phyloP scores from a whole-genome alignment of 2,113 vertebrate genomes.

The Callocephalon fimbriatum region DNA sequence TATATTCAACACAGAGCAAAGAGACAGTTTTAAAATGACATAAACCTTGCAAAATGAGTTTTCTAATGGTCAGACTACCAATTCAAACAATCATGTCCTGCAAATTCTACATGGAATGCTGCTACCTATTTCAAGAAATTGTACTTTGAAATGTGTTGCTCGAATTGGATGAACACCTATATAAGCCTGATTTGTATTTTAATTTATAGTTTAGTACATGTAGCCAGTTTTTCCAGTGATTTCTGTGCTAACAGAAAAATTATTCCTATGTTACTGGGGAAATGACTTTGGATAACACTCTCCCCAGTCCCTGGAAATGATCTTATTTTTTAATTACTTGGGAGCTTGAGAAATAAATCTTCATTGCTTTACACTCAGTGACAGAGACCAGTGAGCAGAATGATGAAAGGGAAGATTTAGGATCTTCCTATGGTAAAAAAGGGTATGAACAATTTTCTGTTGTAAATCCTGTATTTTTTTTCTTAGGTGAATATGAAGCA shows the following conservation, averaged over 20 bases:
- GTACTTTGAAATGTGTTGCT: not conserved
- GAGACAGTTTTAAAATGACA: not conserved
- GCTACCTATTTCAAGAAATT: not conserved
- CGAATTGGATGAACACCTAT: not conserved
- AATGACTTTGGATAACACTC: constrained; percentile 69
- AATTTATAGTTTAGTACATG: constrained; percentile 75
- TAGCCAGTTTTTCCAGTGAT: constrained; percentile 85
- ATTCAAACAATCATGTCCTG: not conserved
- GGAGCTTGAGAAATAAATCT: constrained; percentile 16
- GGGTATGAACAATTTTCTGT: not conserved
- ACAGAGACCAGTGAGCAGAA: constrained; percentile 22
- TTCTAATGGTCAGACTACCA: not conserved
- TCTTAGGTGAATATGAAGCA: not conserved
- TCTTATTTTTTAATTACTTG: constrained; percentile 10
- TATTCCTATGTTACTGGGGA: constrained; percentile 86
- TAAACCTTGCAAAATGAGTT: not conserved
- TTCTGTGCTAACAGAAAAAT: constrained; percentile 85
- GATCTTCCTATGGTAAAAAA: not conserved
- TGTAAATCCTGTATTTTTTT: not conserved
- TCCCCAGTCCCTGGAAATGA: not conserved
- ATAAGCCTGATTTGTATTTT: not conserved
- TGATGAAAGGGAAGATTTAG: not conserved
- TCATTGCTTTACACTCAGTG: not conserved
- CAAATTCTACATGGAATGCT: not conserved
- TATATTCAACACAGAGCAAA: not conserved